A percentile compares a stretch with the other conserved stretches of the same genome.
Evolutionary conservation across 2,797 vertebrate species (phyloP).

Genomic region (Sebastes nivosus): DNA sequence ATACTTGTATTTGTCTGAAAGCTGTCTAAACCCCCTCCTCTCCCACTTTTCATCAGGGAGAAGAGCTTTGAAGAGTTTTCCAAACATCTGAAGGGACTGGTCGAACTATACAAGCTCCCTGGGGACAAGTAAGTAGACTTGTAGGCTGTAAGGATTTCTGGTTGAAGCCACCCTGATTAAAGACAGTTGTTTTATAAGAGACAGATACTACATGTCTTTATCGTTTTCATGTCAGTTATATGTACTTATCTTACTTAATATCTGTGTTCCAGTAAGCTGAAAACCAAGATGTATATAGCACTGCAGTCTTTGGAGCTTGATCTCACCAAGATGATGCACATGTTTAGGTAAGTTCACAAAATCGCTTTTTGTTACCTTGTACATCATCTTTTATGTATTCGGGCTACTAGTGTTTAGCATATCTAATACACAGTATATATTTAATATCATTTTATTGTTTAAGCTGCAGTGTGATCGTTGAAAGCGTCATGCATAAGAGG

Average conservation of each 20-base stretch:
- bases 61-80: conserved; percentile 99
- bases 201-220: background rate
- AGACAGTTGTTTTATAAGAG: background rate
- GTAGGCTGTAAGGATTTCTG: background rate
- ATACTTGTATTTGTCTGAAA: background rate
- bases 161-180: background rate
- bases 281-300: conserved; percentile 99
- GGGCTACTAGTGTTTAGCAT: background rate
- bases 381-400: background rate
- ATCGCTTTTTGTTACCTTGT: background rate
- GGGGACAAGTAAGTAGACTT: conserved; percentile 92
- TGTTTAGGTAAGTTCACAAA: conserved; percentile 90
- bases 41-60: conserved; percentile 81
- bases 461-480: background rate
- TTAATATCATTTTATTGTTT: background rate
- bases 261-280: conserved; percentile 88
- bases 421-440: background rate
- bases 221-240: background rate
- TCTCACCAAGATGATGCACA: conserved; percentile 98
- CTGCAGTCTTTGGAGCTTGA: conserved; percentile 97
- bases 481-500: background rate
- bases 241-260: background rate
- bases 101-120: conserved; percentile 96
- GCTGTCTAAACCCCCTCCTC: background rate
- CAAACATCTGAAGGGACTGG: conserved; percentile 95